Evolutionary conservation across 2,888 invertebrate species (phyloP).

Genomic region (Nemoura dubitans): DNA sequence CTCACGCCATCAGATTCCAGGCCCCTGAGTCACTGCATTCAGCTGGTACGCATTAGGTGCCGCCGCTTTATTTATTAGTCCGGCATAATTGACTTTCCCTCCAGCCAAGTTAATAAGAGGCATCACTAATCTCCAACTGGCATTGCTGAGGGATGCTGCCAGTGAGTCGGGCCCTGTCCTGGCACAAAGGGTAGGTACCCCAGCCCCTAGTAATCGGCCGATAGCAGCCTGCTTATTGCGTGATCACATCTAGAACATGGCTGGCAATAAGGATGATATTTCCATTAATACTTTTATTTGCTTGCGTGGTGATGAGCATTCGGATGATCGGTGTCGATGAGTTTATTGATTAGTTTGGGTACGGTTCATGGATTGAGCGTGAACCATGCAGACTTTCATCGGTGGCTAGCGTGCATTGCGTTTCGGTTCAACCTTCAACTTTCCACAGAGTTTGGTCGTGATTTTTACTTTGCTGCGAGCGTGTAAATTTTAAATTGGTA

Average conservation of each 20-base stretch:
- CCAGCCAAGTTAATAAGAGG: conserved; percentile 23
- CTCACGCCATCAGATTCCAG: background rate
- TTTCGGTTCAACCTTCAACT: too few species aligned
- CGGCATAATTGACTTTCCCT: conserved; percentile 44
- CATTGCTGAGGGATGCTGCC: background rate
- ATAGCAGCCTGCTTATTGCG: background rate
- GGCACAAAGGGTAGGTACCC: background rate
- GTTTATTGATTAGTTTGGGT: background rate
- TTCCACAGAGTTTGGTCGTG: too few species aligned
- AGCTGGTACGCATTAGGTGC: background rate
- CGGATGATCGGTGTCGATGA: background rate
- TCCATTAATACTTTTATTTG: background rate
- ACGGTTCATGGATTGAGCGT: too few species aligned
- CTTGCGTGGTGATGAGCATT: background rate
- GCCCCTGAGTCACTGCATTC: background rate
- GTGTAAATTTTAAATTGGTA: too few species aligned
- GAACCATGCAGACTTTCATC: too few species aligned
- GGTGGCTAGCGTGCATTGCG: too few species aligned
- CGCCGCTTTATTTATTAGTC: conserved; percentile 30
- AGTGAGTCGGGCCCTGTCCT: background rate
- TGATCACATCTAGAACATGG: background rate
- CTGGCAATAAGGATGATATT: background rate
- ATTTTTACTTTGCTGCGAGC: too few species aligned
- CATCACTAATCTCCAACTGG: conserved; percentile 29
- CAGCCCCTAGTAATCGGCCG: background rate